Base-by-base conservation (phyloP, 1,140 invertebrate species). In the Brachionus angularis region DNA sequence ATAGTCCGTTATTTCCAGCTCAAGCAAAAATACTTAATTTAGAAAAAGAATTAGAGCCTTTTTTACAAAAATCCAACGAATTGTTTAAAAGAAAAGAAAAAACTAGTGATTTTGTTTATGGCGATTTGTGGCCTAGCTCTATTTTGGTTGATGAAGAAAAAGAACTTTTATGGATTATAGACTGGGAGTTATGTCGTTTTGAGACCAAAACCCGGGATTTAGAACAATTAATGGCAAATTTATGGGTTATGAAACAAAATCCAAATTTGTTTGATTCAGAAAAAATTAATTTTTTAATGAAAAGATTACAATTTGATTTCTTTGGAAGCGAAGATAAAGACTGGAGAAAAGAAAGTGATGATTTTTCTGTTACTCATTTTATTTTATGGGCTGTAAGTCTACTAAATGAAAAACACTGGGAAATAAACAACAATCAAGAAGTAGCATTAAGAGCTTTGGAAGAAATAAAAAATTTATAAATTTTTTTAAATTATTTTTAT, bases 161-260 rank as follows among this genome's bases (percentile, higher is more conserved):
- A 23, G 29, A 67, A 21, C 25, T 67, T 12, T 34, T 67, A 12
- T 67, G 62, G 62, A 29, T 67, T 16, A 27, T 67, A 1, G 62
- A 67, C 36, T 67, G 62, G 62, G 62, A 67, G 23, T 18, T 46
- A 23, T 29, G 29, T 46, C 16, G 62, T n/a, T 50, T 36, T 31
- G 47, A 67, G 10, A 67, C 42, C 2, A 33, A 46, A 21, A 46
- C 42, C 8, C 34, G 42, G 18, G 62, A 67, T 23, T 1, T 67
- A 31, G 42, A 67, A 50, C 62, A 67, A 50, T 49, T 67, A n/a
- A 18, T 67, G 5, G 62, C 62, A 14, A 67, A 67, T 47, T 18
- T 67, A 10, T 67, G 62, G 62, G 21, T 67, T 0, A 67, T 67
- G 62, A 67, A 67, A 36, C 62, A 67, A 67, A 67, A 42, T 33